A percentile compares a stretch with the other conserved stretches of the same genome.
These are phyloP conservation scores for Tiphia femorata DNA, from an alignment of 2,888 invertebrate species.

Conservation along the genomic window DNA sequence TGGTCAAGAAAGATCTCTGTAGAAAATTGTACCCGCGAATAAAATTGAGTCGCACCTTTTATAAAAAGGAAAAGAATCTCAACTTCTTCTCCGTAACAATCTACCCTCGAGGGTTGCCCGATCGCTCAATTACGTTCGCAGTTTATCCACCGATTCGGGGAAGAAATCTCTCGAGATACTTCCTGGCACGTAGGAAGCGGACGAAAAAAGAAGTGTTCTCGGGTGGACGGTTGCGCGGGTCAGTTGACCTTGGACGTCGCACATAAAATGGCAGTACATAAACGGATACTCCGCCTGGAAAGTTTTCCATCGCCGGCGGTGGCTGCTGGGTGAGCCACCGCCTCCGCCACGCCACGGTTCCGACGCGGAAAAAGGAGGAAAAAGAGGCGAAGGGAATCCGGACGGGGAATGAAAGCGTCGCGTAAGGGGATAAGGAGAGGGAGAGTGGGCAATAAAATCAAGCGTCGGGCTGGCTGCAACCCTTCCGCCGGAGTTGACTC, in stretches of 20 bases:
- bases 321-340: neutral
- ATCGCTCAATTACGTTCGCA: no score
- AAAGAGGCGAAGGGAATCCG: neutral
- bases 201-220: no score
- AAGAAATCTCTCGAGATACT: no score
- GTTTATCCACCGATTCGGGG: no score
- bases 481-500: slow-evolving; percentile 57
- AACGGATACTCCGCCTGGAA: slow-evolving; percentile 36
- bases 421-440: slow-evolving; percentile 1
- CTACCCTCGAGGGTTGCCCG: no score
- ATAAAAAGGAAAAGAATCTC: no score
- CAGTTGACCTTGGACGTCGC: slow-evolving; percentile 48
- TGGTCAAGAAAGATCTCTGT: no score
- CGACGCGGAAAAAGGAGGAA: slow-evolving; percentile 22
- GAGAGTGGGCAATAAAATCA: slow-evolving; percentile 63
- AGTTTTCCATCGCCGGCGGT: slow-evolving; percentile 33
- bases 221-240: slow-evolving; percentile 51
- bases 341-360: neutral
- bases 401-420: neutral
- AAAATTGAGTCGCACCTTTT: no score
- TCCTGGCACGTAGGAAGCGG: no score
- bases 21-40: no score
- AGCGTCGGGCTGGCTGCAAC: slow-evolving; percentile 59
- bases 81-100: no score
- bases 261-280: slow-evolving; percentile 37